Evolutionary conservation across 2,113 vertebrate species (phyloP).

Genomic region (Aphyosemion australe): DNA sequence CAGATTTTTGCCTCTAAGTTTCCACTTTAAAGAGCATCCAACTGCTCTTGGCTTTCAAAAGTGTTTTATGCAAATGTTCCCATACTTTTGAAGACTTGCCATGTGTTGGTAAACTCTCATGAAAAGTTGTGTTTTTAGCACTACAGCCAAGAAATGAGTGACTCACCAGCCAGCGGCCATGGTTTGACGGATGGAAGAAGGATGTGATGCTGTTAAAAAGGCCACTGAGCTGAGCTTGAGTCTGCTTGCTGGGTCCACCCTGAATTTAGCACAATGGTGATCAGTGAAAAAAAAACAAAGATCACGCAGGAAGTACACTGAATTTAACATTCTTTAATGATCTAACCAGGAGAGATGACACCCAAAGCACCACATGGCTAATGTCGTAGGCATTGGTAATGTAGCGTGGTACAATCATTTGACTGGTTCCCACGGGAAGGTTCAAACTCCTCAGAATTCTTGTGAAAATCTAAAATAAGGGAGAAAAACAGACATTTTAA

Average conservation of each 20-base stretch:
- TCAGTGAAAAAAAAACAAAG: slow-evolving; percentile 4
- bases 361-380: slow-evolving; percentile 94
- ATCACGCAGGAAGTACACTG: background rate
- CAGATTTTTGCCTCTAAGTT: background rate
- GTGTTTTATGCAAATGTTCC: background rate
- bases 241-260: slow-evolving; percentile 94
- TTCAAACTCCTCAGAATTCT: slow-evolving; percentile 95
- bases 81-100: background rate
- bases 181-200: slow-evolving; percentile 97
- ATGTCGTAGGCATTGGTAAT: slow-evolving; percentile 94
- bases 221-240: slow-evolving; percentile 92
- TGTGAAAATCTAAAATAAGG: slow-evolving; percentile 89
- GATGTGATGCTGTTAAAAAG: slow-evolving; percentile 96
- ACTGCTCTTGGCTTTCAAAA: too few relatives aligned
- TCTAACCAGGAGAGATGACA: slow-evolving; percentile 93
- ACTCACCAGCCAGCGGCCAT: slow-evolving; percentile 97
- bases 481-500: background rate
- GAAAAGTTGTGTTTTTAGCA: background rate
- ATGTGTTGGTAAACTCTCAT: background rate
- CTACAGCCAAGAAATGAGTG: background rate
- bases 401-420: slow-evolving; percentile 91
- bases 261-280: slow-evolving; percentile 59
- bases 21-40: background rate
- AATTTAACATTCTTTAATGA: background rate
- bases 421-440: slow-evolving; percentile 96